Conservation (phyloP, 2,113 vertebrate species). For the Lontra canadensis region DNA sequence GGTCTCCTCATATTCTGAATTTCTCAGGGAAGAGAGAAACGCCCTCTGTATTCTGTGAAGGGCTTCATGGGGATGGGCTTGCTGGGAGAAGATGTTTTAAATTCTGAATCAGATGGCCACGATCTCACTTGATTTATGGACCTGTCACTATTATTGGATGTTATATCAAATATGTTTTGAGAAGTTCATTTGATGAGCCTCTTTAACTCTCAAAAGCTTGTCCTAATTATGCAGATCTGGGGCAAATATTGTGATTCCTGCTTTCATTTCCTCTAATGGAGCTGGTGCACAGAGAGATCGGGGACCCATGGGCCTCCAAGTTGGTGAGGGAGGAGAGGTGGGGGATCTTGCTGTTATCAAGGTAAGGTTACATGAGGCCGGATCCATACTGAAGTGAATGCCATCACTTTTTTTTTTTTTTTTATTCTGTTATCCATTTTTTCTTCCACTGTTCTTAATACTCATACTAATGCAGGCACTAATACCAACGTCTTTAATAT, state of each 20-base stretch:
- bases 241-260: slow-evolving; percentile 30
- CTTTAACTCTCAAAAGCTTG: slow-evolving; percentile 31
- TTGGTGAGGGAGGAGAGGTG: neutral
- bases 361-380: neutral
- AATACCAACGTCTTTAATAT: neutral
- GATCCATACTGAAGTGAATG: neutral
- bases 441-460: neutral
- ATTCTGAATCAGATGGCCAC: slow-evolving; percentile 26
- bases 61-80: neutral
- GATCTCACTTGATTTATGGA: slow-evolving; percentile 51
- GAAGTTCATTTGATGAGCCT: slow-evolving; percentile 36
- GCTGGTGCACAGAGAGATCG: neutral
- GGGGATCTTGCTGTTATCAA: neutral
- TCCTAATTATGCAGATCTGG: slow-evolving; percentile 49
- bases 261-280: slow-evolving; percentile 58
- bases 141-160: slow-evolving; percentile 34
- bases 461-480: neutral
- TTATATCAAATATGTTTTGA: slow-evolving; percentile 40
- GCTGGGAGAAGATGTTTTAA: neutral
- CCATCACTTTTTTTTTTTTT: no score
- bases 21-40: neutral
- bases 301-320: neutral
- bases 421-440: neutral
- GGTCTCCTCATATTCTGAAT: neutral
- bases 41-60: neutral